Base-by-base conservation (phyloP, 1,140 invertebrate species). In the Hydropsyche tenuis region DNA sequence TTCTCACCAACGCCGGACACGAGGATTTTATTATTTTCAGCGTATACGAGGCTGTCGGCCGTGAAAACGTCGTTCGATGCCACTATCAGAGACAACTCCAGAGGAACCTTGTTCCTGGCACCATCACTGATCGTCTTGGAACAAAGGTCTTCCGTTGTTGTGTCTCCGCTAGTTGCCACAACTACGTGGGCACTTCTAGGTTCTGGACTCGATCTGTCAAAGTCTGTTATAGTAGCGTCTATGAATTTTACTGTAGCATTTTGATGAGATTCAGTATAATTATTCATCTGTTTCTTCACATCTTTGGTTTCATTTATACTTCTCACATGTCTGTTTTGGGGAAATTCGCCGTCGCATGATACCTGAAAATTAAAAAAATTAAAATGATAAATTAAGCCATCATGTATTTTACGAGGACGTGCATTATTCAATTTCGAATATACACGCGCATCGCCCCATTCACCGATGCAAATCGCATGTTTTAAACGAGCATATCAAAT, bases 71-170 rank as follows among this genome's bases (percentile, higher is more conserved):
- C 82, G 9, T 80, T 78, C 1, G 83, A 79, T 0, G 81, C 82
- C 0, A 86, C 84, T 20, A 84, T 79, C 80, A 85, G 78, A 65
- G 85, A 83, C n/a, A 86, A 72, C 65, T 84, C 82, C 0, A 86
- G 74, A 1, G 82, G 81, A 20, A 84, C 74, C 1, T 78, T 79
- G 1, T 76, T 74, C 0, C 70, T 66, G 5, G 27, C 22, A 25
- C 72, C 64, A 1, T 72, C 77, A 20, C 60, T 74, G 9, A 75
- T 78, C 56, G 75, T 74, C 37, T 37, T 74, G 64, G 74, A 78
- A 37, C 75, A 72, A 48, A 76, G 72, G n/a, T 23, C 71, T 0
- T 72, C 78, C 7, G 76, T 78, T 1, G 18, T 37, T 12, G 63
- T 20, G 16, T 42, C 77, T 0, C 70, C 78, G 18, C 80, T 81